A percentile compares a stretch with the other conserved stretches of the same genome.
Conservation (phyloP, 2,888 invertebrate genomes). For the Campaea margaritaria region DNA sequence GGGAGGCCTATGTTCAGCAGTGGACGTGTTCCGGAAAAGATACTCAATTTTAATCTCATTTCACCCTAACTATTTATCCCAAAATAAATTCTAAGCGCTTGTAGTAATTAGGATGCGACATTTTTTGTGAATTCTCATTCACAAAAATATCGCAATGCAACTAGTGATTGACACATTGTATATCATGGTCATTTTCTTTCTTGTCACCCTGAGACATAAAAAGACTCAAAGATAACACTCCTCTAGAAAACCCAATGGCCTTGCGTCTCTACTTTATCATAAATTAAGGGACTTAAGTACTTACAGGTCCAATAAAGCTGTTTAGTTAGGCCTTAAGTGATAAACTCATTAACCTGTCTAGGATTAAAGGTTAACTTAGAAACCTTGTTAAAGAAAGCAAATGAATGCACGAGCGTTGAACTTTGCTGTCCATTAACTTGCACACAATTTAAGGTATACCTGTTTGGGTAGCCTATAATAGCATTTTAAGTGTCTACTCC, state of each 20-base stretch:
- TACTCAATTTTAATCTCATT: too few relatives aligned
- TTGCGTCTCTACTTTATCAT: conserved; percentile 14
- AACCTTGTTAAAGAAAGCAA: conserved; percentile 17
- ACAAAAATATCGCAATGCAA: too few relatives aligned
- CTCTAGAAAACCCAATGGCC: neutral
- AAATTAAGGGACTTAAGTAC: conserved; percentile 18
- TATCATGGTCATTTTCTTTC: too few relatives aligned
- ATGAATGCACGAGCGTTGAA: conserved; percentile 4
- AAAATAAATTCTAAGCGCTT: too few relatives aligned
- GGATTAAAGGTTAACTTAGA: conserved; percentile 36
- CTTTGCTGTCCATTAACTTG: conserved; percentile 8
- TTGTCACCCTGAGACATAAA: too few relatives aligned
- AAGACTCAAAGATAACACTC: too few relatives aligned
- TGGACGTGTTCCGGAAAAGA: too few relatives aligned
- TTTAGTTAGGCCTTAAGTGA: conserved; percentile 32
- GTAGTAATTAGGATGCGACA: too few relatives aligned
- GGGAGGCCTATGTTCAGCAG: too few relatives aligned
- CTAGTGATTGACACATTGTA: too few relatives aligned
- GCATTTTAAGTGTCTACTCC: neutral
- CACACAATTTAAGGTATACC: neutral
- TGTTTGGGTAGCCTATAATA: neutral
- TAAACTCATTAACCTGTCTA: conserved; percentile 45
- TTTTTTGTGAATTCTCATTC: too few relatives aligned
- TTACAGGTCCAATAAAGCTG: conserved; percentile 12
- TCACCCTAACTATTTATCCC: too few relatives aligned